A percentile compares a stretch with the other conserved stretches of the same genome.
phyloP scores from a whole-genome alignment of 2,888 invertebrate genomes.

The Thymelicus lineola region DNA sequence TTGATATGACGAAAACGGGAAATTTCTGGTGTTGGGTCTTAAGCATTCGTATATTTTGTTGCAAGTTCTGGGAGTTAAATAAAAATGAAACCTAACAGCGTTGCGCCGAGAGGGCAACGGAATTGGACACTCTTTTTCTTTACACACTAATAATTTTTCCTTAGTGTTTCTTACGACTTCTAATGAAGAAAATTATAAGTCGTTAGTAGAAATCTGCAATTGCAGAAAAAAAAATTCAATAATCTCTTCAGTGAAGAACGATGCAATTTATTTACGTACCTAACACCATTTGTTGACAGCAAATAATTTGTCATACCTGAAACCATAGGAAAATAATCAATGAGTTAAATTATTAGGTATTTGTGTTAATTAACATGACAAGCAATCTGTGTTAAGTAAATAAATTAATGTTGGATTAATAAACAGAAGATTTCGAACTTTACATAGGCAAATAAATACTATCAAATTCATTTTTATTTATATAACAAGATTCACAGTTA shows the following conservation, averaged over 20 bases:
- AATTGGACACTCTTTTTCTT: neutral
- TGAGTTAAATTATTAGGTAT: neutral
- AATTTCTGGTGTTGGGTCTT: slow-evolving; percentile 3
- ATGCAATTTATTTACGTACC: neutral
- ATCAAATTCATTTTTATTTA: too few species aligned
- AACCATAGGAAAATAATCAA: neutral
- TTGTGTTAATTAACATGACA: neutral
- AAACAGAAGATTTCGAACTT: too few species aligned
- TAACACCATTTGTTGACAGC: neutral
- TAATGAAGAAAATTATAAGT: neutral
- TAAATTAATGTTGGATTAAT: too few species aligned
- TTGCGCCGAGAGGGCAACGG: neutral
- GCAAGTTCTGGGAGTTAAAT: neutral
- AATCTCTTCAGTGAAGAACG: neutral
- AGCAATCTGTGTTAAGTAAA: too few species aligned
- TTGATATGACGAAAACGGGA: slow-evolving; percentile 7
- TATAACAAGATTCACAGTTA: too few species aligned
- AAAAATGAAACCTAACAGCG: slow-evolving; percentile 2
- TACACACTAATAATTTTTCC: neutral
- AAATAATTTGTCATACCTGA: neutral
- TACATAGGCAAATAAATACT: too few species aligned
- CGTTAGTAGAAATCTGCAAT: neutral
- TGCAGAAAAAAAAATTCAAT: neutral
- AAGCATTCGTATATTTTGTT: neutral
- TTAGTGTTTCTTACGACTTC: neutral